Evolutionary conservation across 2,797 vertebrate species (phyloP), one percentile per base, ranked within the genome.

Genomic region (Kryptopterus vitreolus): DNA sequence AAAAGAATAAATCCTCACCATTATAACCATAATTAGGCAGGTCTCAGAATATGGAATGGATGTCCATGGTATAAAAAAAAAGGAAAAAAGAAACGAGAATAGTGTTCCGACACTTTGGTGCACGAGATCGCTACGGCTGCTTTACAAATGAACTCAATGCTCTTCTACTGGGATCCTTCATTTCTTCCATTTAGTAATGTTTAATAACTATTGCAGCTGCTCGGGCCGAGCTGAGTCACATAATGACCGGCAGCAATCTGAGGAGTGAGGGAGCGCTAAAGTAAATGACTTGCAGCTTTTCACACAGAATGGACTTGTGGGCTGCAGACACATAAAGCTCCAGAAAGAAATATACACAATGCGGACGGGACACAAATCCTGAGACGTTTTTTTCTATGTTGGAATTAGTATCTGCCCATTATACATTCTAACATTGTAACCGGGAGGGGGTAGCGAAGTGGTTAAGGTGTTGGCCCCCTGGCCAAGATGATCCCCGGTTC

Each of bases 131-230:
- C 15, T 50, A 7, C n/a, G 57, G 26, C 31, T 43, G 48, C 46
- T 59, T 79, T 63, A 58, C 20, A 72, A 63, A 63, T 72, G 68
- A 79, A 71, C 68, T 79, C 57, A 15, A 29, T 72, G 68, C 29
- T 71, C 43, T 52, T 18, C 38, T 35, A 59, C 62, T 58, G 57
- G 71, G 46, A 71, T 63, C 46, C 3, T 35, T 52, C 3, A 38
- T 22, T 79, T 26, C 15, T 35, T 31, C 68, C 69, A 24, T 53
- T 33, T 53, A 71, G 68, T 52, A 53, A 52, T 29, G 58, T 79
- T 72, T 53, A 62, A 79, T 72, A 63, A 72, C 68, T 72, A 38
- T 63, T 72, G 18, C 53, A 79, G 53, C 55, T 74, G 55, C 71
- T 43, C 58, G 68, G n/a, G 26, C 22, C 10, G 29, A 63, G 20